Evolutionary conservation across 2,113 vertebrate genomes (phyloP).

Genomic region (Bufo bufo): DNA sequence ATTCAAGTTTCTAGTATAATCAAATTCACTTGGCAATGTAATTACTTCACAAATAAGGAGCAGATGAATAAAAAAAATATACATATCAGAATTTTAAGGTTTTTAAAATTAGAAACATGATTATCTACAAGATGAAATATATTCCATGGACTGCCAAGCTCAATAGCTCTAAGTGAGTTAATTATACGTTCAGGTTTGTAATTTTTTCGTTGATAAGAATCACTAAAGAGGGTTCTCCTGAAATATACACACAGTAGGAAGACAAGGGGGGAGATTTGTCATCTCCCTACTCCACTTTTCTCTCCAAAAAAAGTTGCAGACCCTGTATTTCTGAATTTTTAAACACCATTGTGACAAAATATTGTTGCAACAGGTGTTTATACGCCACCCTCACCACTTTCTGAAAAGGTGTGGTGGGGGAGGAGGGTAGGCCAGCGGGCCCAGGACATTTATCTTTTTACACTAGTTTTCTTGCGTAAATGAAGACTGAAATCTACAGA

Average conservation of each 20-base stretch:
- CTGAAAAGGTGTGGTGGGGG: no score
- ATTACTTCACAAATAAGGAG: slow-evolving; percentile 30
- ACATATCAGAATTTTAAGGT: background rate
- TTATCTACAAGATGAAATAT: slow-evolving; percentile 33
- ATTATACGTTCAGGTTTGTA: background rate
- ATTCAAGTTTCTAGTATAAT: slow-evolving; percentile 12
- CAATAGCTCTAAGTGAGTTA: slow-evolving; percentile 16
- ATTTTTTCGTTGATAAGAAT: background rate
- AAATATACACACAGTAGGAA: background rate
- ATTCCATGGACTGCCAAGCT: background rate
- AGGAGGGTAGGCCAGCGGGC: no score
- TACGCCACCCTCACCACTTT: no score
- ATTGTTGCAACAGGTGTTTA: no score
- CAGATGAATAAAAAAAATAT: slow-evolving; percentile 9
- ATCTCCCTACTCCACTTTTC: no score
- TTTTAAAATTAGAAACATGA: background rate
- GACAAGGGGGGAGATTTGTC: background rate
- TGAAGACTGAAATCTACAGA: no score
- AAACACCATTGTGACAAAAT: no score
- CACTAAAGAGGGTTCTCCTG: background rate
- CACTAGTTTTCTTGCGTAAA: no score
- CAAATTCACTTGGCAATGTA: slow-evolving; percentile 19
- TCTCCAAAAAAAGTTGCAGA: no score
- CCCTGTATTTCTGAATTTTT: no score
- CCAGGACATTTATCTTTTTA: no score